A percentile compares a stretch with the other conserved stretches of the same genome.
These are phyloP conservation scores for Takifugu bimaculatus DNA, from an alignment of 2,113 vertebrate genomes.

Conservation along the genomic window DNA sequence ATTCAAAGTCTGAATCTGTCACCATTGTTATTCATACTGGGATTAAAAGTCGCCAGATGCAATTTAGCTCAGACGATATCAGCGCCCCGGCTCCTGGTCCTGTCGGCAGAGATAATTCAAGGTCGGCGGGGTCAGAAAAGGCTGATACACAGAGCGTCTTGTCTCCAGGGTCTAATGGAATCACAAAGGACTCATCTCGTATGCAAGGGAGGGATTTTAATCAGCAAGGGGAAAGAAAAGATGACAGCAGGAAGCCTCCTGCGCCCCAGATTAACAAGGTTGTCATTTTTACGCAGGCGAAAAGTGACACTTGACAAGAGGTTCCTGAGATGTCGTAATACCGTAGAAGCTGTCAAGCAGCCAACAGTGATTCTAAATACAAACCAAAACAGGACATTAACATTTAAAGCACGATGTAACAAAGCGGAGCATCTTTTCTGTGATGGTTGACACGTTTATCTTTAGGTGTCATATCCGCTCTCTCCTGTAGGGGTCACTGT, in stretches of 20 bases:
- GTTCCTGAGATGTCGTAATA: too few species aligned
- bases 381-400: too few species aligned
- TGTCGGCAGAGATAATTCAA: background rate
- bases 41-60: slow-evolving; percentile 62
- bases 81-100: slow-evolving; percentile 29
- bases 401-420: too few species aligned
- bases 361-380: too few species aligned
- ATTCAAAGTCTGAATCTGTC: slow-evolving; percentile 17
- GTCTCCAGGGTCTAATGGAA: slow-evolving; percentile 55
- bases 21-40: slow-evolving; percentile 61
- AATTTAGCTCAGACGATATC: slow-evolving; percentile 49
- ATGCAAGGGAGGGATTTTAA: slow-evolving; percentile 15
- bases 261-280: slow-evolving; percentile 51
- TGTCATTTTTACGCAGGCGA: slow-evolving; percentile 33
- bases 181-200: slow-evolving; percentile 32
- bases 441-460: background rate
- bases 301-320: slow-evolving; percentile 15
- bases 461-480: background rate
- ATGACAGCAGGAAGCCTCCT: slow-evolving; percentile 10
- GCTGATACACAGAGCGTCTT: slow-evolving; percentile 28
- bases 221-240: background rate
- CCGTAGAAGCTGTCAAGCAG: too few species aligned
- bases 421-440: background rate
- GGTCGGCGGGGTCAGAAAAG: slow-evolving; percentile 30
- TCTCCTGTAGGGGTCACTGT: slow-evolving; percentile 18